phyloP scores from a whole-genome alignment of 2,797 vertebrate species.

The Enteromius radiatus region DNA sequence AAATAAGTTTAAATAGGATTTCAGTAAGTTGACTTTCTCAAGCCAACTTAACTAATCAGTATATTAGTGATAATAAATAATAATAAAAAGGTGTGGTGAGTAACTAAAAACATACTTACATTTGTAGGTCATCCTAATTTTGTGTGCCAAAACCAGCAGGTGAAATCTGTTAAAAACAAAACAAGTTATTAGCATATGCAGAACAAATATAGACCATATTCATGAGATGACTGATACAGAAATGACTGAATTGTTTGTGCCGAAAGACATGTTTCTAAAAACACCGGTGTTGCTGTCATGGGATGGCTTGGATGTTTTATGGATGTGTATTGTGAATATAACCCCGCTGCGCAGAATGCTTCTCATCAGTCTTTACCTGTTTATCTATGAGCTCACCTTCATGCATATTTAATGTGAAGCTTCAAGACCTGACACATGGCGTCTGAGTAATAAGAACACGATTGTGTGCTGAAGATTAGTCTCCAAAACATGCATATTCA shows the following conservation, averaged over 20 bases:
- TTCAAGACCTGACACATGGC: not conserved
- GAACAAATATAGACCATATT: not conserved
- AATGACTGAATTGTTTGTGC: not conserved
- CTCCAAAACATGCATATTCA: conserved; percentile 28
- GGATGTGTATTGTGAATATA: conserved; percentile 7
- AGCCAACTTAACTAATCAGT: too few species aligned
- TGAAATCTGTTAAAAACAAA: conserved; percentile 52
- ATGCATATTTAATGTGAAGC: conserved; percentile 48
- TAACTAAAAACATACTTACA: conserved; percentile 47
- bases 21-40: too few species aligned
- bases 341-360: not conserved
- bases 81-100: not conserved
- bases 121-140: conserved; percentile 54
- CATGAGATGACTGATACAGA: conserved; percentile 1
- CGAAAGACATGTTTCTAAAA: conserved; percentile 1
- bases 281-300: not conserved
- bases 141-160: conserved; percentile 25
- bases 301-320: not conserved
- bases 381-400: conserved; percentile 39
- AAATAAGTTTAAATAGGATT: too few species aligned
- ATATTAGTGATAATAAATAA: not conserved
- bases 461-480: conserved; percentile 21
- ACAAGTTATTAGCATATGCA: conserved; percentile 21
- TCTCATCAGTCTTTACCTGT: not conserved
- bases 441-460: not conserved